A percentile compares a stretch with the other conserved stretches of the same genome.
These are phyloP conservation scores for Polymixis lichenea DNA, from an alignment of 2,888 invertebrate genomes.

Conservation along the genomic window DNA sequence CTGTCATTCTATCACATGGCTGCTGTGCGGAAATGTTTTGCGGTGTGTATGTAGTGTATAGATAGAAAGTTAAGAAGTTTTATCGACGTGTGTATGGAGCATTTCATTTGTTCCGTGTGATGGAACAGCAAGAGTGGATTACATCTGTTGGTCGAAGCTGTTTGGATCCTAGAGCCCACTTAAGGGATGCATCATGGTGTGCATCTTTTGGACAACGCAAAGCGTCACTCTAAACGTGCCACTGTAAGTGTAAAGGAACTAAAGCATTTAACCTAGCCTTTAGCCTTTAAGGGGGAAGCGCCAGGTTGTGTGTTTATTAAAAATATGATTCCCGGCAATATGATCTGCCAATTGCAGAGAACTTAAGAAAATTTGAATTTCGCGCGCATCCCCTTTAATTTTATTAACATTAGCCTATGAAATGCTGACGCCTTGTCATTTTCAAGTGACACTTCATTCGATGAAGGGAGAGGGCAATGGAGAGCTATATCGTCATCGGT, in stretches of 20 bases:
- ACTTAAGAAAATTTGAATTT: too few species aligned
- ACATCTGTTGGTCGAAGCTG: conserved; percentile 18
- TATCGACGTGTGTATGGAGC: not conserved
- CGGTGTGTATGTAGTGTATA: not conserved
- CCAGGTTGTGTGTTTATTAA: too few species aligned
- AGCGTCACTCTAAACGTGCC: conserved; percentile 20
- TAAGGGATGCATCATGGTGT: conserved; percentile 5
- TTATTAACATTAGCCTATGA: not conserved
- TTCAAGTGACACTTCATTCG: not conserved
- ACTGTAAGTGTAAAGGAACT: conserved; percentile 32
- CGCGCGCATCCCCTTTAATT: not conserved
- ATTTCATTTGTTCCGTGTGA: not conserved
- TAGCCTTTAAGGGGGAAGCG: too few species aligned
- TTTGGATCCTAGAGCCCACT: conserved; percentile 7
- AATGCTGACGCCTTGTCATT: conserved; percentile 2
- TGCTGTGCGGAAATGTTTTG: conserved; percentile 6
- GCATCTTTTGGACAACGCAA: conserved; percentile 20
- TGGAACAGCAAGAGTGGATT: conserved; percentile 11
- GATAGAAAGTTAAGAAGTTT: not conserved
- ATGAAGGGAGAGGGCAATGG: not conserved
- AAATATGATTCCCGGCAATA: too few species aligned
- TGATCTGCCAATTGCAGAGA: too few species aligned
- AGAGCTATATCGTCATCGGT: not conserved
- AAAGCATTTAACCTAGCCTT: conserved; percentile 11
- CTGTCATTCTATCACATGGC: not conserved